Base-by-base conservation (phyloP, 2,113 vertebrate species). In the Emberiza fucata region DNA sequence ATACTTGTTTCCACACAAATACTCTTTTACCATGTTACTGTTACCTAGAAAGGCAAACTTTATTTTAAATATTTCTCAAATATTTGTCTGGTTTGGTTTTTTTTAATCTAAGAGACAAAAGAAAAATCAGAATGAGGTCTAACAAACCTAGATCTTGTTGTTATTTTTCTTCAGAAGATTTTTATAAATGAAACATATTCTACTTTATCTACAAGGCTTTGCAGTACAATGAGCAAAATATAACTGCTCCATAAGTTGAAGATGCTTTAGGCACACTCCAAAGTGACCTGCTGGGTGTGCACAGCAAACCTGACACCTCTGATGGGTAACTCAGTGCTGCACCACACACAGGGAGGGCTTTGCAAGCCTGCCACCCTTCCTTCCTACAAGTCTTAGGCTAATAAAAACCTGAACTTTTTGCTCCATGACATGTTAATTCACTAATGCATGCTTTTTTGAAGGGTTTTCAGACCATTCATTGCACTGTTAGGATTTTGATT, bases 321-420 rank as follows among this genome's bases (percentile, higher is more conserved):
- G 40, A 28, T 11, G 12, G 25, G 44, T 31, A 33, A 44, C 27
- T 23, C n/a, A 5, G 24, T 19, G 15, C 39, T 64, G 54, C 44
- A 59, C 5, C 45, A 47, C 12, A 24, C 3, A 5, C 8, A 63
- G 8, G 0, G 0, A 66, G 12, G 6, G 4, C 3, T 37, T 61
- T 44, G 6, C 42, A 81, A 5, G 4, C 14, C 60, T 81, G 27
- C n/a, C 29, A 14, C 35, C 4, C 25, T 33, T 50, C 31, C 45
- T 44, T 69, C 59, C 56, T 44, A 4, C 12, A 31, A 77, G 5
- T 1, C 63, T 50, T 20, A 60, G 3, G 5, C 10, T 1, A 39
- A 56, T 17, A 42, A 56, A 14, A 16, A 50, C 10, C 8, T 11
- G 19, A 50, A 83, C 47, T 3, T 33, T 66, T 45, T 57, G 7